Percentiles rank a stretch among this genome's conserved stretches.
Evolutionary conservation across 2,888 invertebrate genomes (phyloP).

Genomic region (Lithophane ornitopus): DNA sequence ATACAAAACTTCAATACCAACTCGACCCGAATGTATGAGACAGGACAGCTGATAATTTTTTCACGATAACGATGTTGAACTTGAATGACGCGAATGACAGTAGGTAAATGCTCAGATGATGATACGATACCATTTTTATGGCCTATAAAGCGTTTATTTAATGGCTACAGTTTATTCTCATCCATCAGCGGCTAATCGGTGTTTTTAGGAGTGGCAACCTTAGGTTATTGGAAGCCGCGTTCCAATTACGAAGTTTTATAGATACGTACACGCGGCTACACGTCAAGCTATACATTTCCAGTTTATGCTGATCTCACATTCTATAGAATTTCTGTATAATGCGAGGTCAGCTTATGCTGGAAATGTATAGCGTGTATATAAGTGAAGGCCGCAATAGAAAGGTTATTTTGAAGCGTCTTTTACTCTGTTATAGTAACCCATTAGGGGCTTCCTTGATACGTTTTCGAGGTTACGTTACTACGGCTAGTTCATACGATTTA

Average conservation of each 20-base stretch:
- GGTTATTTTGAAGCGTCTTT: conserved; percentile 6
- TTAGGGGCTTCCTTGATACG: conserved; percentile 14
- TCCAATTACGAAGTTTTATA: conserved; percentile 26
- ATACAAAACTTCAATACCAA: no score
- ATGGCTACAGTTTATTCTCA: conserved; percentile 24
- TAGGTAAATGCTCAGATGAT: background rate
- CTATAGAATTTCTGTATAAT: no score
- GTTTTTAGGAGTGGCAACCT: conserved; percentile 47
- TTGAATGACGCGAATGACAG: no score
- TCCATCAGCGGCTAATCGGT: conserved; percentile 41
- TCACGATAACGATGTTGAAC: no score
- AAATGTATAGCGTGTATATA: no score
- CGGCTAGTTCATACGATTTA: background rate
- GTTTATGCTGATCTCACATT: no score
- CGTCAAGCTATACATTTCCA: no score
- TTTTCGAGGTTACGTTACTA: background rate
- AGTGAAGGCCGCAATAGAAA: conserved; percentile 6
- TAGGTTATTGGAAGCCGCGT: conserved; percentile 9
- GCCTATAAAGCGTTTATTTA: conserved; percentile 18
- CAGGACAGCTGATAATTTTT: no score
- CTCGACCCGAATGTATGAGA: no score
- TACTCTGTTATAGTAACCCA: conserved; percentile 12
- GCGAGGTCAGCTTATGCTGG: no score
- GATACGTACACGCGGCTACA: no score
- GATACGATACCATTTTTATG: conserved; percentile 16